Base-by-base conservation (phyloP, 2,888 invertebrate species). In the Rhagonycha lutea region DNA sequence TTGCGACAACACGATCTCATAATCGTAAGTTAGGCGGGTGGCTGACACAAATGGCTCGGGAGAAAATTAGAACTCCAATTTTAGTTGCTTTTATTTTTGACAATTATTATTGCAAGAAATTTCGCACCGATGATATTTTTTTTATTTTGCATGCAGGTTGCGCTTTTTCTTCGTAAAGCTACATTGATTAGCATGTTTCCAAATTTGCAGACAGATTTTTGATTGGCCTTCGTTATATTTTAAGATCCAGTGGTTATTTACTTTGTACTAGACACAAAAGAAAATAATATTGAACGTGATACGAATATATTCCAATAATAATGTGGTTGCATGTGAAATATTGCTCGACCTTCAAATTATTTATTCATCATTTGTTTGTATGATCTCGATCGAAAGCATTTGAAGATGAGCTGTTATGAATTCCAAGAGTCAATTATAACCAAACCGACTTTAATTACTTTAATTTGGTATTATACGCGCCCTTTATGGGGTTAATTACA, bases 1-100 rank as follows among this genome's bases (percentile, higher is more conserved):
- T 72, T 69, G 61, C 77, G 74, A 74, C 61, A 71, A 75, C 68
- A 60, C 29, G 74, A 69, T 62, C 29, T 70, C 68, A 72, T 72
- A 69, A 69, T 69, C 77, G 71, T 77, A 77, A 68, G 69, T 77
- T 73, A 77, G 77, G 77, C 75, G 77, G 72, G 69, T 68, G 77
- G 75, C 70, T 61, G 77, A 77, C 77, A 73, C 61, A 72, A 72
- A 77, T 77, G 61, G 61, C 74, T 69, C 72, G 69, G 32, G 72
- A 23, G 74, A 72, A 75, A 77, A 77, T 77, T 77, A 77, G 77
- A 75, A 72, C 75, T 72, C 68, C 14, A 70, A 70, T 70, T 73
- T 73, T 70, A 18, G 47, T 47, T 47, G 2, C 32, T 63, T 28
- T 67, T 61, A 69, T 69, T 75, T 75, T 75, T 61, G 29, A 23